Conservation (phyloP, 2,113 vertebrate genomes). For the Burhinus bistriatus region DNA sequence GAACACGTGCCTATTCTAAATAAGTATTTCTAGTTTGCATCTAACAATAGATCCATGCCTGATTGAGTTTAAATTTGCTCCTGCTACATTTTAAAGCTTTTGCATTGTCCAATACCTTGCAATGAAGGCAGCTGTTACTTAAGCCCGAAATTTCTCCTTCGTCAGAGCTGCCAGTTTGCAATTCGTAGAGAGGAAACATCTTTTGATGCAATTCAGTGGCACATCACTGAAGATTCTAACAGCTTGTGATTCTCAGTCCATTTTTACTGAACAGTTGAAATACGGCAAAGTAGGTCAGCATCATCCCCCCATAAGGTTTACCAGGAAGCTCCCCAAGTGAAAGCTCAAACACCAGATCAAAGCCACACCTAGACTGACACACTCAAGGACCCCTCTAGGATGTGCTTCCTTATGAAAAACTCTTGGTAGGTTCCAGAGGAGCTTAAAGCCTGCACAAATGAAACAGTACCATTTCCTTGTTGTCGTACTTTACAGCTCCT, state of each 20-base stretch:
- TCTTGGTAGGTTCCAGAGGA: conserved; percentile 1
- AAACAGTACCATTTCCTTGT: not conserved
- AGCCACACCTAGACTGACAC: not conserved
- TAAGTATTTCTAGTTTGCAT: not conserved
- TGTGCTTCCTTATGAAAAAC: not conserved
- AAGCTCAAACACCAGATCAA: not conserved
- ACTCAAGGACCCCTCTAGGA: not conserved
- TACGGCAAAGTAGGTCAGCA: conserved; percentile 22
- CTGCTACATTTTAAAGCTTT: not conserved
- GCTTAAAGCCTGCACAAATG: not conserved
- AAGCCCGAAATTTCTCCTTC: not conserved
- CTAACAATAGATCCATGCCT: not conserved
- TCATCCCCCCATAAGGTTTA: not conserved
- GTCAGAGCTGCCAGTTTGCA: not conserved
- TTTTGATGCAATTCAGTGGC: not conserved
- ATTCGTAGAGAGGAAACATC: not conserved
- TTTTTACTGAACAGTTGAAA: not conserved
- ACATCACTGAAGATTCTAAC: not conserved
- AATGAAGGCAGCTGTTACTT: not conserved
- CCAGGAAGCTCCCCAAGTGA: not conserved
- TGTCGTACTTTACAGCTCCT: conserved; percentile 23
- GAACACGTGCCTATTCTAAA: not conserved
- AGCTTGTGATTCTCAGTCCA: not conserved
- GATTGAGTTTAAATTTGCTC: not conserved
- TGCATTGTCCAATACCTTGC: not conserved